Conservation (phyloP, 1,140 invertebrate genomes). For the Microplitis mediator region DNA sequence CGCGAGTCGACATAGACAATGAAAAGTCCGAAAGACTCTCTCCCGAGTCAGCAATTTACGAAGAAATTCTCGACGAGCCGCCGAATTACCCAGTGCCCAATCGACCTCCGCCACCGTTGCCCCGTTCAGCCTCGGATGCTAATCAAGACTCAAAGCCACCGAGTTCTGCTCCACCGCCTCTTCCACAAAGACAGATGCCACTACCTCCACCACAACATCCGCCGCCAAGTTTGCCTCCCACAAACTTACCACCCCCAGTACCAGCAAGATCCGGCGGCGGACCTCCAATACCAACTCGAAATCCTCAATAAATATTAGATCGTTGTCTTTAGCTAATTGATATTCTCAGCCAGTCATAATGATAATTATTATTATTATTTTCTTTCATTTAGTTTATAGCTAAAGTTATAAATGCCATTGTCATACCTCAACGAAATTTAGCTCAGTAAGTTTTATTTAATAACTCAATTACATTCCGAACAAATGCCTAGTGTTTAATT, state of each 20-base stretch:
- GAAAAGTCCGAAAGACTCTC: conserved; percentile 45
- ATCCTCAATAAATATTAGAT: conserved; percentile 48
- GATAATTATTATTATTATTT: neutral
- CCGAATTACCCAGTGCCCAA: conserved; percentile 53
- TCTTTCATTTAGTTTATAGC: neutral
- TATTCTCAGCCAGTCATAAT: neutral
- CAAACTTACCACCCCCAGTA: conserved; percentile 66
- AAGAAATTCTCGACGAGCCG: conserved; percentile 64
- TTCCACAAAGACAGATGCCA: conserved; percentile 68
- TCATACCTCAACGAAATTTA: conserved; percentile 9
- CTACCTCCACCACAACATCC: conserved; percentile 66
- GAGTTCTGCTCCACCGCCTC: conserved; percentile 67
- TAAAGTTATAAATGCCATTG: neutral
- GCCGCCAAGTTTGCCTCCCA: conserved; percentile 60
- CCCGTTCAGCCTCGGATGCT: conserved; percentile 39
- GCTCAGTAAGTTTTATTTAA: neutral
- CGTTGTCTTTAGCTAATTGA: neutral
- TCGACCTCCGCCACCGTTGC: conserved; percentile 54
- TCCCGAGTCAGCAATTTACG: conserved; percentile 62
- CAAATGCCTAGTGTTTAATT: too few species aligned
- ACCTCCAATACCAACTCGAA: conserved; percentile 74
- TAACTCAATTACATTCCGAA: too few species aligned
- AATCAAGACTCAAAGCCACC: conserved; percentile 53
- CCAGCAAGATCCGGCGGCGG: conserved; percentile 69
- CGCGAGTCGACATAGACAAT: conserved; percentile 7